Evolutionary conservation across 2,113 vertebrate species (phyloP).

Genomic region (Lophura nycthemera): DNA sequence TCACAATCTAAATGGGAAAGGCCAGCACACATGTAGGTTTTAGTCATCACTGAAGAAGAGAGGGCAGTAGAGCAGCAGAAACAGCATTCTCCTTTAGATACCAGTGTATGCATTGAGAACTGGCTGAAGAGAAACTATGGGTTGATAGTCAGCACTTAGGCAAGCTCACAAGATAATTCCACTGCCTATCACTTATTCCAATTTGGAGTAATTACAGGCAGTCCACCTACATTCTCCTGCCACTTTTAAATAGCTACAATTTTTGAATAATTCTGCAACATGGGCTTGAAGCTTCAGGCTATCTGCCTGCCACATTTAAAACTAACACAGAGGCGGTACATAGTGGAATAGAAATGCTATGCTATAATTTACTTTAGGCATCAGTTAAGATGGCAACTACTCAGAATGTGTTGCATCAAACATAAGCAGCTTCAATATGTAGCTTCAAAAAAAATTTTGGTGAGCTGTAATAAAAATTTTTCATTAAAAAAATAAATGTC

Average conservation of each 20-base stretch:
- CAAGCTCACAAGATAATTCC: background rate
- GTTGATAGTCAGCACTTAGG: background rate
- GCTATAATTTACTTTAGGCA: background rate
- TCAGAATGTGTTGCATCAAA: background rate
- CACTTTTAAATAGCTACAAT: background rate
- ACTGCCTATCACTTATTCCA: background rate
- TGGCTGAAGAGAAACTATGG: background rate
- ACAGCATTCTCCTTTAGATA: background rate
- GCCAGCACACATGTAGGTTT: background rate
- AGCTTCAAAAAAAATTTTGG: background rate
- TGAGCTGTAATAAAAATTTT: background rate
- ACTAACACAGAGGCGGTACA: background rate
- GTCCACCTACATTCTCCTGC: background rate
- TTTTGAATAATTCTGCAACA: background rate
- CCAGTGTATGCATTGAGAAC: background rate
- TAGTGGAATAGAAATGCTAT: background rate
- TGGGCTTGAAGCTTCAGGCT: background rate
- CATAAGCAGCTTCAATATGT: background rate
- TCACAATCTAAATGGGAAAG: background rate
- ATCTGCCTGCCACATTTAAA: background rate
- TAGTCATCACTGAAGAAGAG: background rate
- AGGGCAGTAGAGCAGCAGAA: background rate
- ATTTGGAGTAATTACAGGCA: background rate
- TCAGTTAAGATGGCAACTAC: background rate
- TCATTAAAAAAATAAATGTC: background rate